Evolutionary conservation across 2,888 invertebrate species (phyloP).

Genomic region (Gortyna flavago): DNA sequence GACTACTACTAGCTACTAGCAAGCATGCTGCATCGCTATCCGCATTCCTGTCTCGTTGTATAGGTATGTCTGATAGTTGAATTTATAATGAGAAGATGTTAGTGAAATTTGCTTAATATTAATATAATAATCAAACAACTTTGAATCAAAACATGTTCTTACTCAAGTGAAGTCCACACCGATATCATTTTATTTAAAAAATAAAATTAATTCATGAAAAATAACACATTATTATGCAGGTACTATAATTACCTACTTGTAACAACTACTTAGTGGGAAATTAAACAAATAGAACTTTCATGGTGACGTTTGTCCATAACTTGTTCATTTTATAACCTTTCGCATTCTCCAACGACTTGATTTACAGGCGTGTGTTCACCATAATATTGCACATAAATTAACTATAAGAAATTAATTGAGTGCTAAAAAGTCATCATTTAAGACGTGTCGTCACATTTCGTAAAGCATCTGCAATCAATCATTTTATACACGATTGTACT

Average conservation of each 20-base stretch:
- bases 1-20: not conserved
- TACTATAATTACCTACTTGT: not conserved
- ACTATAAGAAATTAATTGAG: not conserved
- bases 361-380: not conserved
- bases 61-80: constrained; percentile 2
- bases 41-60: constrained; percentile 26
- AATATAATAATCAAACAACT: too few relatives aligned
- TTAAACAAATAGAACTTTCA: too few relatives aligned
- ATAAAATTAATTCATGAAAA: not conserved
- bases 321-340: not conserved
- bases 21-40: constrained; percentile 12
- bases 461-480: not conserved
- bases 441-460: not conserved
- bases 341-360: not conserved
- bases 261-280: not conserved
- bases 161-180: not conserved
- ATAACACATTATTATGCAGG: not conserved
- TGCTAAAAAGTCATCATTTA: not conserved
- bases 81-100: not conserved
- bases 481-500: too few relatives aligned
- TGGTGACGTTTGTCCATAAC: not conserved
- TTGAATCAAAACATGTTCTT: not conserved
- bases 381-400: not conserved
- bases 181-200: not conserved
- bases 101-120: too few relatives aligned